phyloP scores from a whole-genome alignment of 2,888 invertebrate species.

The Dusona sp. region DNA sequence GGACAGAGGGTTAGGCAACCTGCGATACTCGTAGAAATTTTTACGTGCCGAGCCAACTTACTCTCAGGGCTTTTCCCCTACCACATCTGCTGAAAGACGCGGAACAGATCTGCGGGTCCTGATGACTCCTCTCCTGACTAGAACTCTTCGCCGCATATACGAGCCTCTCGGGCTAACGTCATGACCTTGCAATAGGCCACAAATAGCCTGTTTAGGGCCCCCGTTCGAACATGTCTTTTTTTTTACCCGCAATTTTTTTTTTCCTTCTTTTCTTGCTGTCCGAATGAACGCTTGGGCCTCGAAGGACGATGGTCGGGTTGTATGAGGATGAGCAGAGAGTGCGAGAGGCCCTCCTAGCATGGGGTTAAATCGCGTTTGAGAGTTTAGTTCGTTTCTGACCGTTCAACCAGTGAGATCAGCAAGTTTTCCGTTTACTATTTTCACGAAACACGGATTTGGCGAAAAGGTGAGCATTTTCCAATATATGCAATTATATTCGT shows the following conservation, averaged over 20 bases:
- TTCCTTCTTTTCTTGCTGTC: slow-evolving; percentile 65
- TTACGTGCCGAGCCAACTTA: slow-evolving; percentile 49
- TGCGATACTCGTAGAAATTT: slow-evolving; percentile 48
- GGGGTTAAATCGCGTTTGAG: slow-evolving; percentile 77
- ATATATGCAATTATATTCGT: background rate
- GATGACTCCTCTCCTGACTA: slow-evolving; percentile 66
- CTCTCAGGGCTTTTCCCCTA: slow-evolving; percentile 28
- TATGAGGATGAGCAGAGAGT: slow-evolving; percentile 61
- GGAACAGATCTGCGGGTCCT: slow-evolving; percentile 65
- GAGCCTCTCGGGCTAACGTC: slow-evolving; percentile 66
- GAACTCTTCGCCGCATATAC: slow-evolving; percentile 62
- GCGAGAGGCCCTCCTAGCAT: slow-evolving; percentile 61
- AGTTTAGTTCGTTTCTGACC: slow-evolving; percentile 79
- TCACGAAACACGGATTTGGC: slow-evolving; percentile 1
- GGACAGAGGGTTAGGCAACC: slow-evolving; percentile 68
- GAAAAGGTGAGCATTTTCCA: slow-evolving; percentile 55
- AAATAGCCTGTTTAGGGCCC: slow-evolving; percentile 77
- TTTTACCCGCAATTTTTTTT: slow-evolving; percentile 72
- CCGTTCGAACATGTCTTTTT: slow-evolving; percentile 71
- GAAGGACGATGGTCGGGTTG: slow-evolving; percentile 78
- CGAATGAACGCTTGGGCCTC: slow-evolving; percentile 55
- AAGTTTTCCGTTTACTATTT: slow-evolving; percentile 43
- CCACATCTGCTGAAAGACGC: slow-evolving; percentile 47
- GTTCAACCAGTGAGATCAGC: slow-evolving; percentile 71
- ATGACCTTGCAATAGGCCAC: slow-evolving; percentile 77